phyloP scores from a whole-genome alignment of 1,140 invertebrate species.

The Drusus annulatus region DNA sequence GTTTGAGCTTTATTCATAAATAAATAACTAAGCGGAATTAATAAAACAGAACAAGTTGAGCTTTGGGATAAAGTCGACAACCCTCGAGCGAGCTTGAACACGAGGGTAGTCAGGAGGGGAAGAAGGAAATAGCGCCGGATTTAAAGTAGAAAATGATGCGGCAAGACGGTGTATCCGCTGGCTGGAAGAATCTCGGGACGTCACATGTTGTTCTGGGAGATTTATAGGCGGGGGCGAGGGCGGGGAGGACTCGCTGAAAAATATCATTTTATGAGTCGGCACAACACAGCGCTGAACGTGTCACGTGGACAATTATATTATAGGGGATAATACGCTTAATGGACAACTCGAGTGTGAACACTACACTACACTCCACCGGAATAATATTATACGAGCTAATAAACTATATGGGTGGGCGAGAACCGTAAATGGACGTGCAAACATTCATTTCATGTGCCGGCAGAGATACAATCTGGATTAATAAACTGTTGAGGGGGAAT shows the following conservation, averaged over 20 bases:
- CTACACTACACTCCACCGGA: conserved; percentile 5
- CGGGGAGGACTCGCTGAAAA: conserved; percentile 47
- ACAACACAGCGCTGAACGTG: conserved; percentile 10
- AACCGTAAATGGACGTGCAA: conserved; percentile 15
- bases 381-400: conserved; percentile 40
- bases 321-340: conserved; percentile 54
- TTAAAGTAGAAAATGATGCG: conserved; percentile 40
- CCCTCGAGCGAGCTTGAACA: conserved; percentile 40
- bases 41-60: conserved; percentile 45
- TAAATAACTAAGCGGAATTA: conserved; percentile 51
- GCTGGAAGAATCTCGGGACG: conserved; percentile 53
- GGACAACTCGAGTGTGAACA: conserved; percentile 35
- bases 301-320: conserved; percentile 51
- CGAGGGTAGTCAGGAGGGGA: conserved; percentile 19
- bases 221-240: conserved; percentile 44
- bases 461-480: conserved; percentile 32
- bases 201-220: conserved; percentile 55
- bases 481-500: conserved; percentile 11
- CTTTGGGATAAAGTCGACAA: conserved; percentile 48
- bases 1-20: conserved; percentile 33
- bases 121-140: conserved; percentile 20
- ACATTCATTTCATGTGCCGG: not conserved
- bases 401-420: conserved; percentile 7
- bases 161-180: conserved; percentile 29
- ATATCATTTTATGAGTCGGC: not conserved